These are phyloP conservation scores for Agrypnia vestita DNA, from an alignment of 1,140 invertebrate species.

Conservation along the genomic window DNA sequence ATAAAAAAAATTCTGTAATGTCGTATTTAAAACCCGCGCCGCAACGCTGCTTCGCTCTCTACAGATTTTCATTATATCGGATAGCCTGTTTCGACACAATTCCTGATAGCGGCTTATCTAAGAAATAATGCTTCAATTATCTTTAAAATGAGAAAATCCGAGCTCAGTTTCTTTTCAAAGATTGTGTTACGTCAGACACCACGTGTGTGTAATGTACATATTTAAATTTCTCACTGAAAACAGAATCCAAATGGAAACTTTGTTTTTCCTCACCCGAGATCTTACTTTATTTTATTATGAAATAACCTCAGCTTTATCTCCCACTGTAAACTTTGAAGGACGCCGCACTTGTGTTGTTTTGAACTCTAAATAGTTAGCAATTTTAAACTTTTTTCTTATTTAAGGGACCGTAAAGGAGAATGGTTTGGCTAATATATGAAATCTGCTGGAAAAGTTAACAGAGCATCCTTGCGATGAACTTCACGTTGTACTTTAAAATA, in stretches of 20 bases:
- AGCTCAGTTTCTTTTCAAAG: slow-evolving; percentile 10
- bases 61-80: slow-evolving; percentile 52
- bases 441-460: neutral
- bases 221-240: slow-evolving; percentile 57
- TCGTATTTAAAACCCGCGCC: slow-evolving; percentile 17
- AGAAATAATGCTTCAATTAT: slow-evolving; percentile 59
- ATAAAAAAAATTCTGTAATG: too few species aligned
- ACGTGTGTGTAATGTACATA: slow-evolving; percentile 54
- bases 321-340: slow-evolving; percentile 7
- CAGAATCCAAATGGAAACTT: slow-evolving; percentile 54
- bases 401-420: neutral
- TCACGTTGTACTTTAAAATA: neutral
- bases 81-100: slow-evolving; percentile 48
- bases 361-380: slow-evolving; percentile 9
- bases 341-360: neutral
- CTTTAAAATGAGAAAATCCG: slow-evolving; percentile 52
- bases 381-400: slow-evolving; percentile 23
- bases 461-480: neutral
- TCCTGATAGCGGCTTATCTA: slow-evolving; percentile 49
- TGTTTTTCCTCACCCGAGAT: slow-evolving; percentile 34
- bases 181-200: slow-evolving; percentile 47
- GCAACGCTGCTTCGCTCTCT: neutral
- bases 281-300: slow-evolving; percentile 30
- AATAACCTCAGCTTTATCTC: slow-evolving; percentile 7
- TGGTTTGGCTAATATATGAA: neutral